phyloP scores from a whole-genome alignment of 2,888 invertebrate genomes.

The Hypolimnas misippus region DNA sequence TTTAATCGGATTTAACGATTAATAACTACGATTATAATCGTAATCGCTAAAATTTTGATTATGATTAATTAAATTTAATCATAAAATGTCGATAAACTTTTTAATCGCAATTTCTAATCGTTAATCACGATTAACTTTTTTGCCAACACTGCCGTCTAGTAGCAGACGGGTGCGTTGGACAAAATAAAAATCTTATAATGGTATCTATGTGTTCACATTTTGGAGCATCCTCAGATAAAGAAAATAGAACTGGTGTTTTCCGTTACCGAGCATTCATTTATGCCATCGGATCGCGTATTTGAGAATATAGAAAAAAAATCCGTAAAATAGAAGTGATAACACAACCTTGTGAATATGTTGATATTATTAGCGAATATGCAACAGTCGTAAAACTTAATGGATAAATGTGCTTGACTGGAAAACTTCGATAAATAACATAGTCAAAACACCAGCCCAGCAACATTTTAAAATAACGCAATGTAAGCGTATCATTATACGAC shows the following conservation, averaged over 20 bases:
- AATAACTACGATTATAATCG: too few relatives aligned
- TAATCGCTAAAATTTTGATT: too few relatives aligned
- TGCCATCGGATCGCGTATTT: constrained; percentile 38
- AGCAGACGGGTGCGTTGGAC: neutral
- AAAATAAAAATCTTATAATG: neutral
- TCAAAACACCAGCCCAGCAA: neutral
- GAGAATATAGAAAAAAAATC: constrained; percentile 39
- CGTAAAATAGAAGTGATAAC: constrained; percentile 32
- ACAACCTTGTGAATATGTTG: constrained; percentile 17
- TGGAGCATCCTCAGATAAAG: neutral
- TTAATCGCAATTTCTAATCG: too few relatives aligned
- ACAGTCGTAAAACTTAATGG: neutral
- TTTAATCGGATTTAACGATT: too few relatives aligned
- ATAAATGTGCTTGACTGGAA: neutral
- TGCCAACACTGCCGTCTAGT: neutral
- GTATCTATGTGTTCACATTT: neutral
- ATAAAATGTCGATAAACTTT: too few relatives aligned
- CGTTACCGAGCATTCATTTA: neutral
- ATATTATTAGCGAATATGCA: neutral
- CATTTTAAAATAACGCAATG: neutral
- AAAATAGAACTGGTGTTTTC: neutral
- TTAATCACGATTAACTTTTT: too few relatives aligned
- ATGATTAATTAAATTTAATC: too few relatives aligned
- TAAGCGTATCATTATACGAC: too few relatives aligned
- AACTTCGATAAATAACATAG: neutral